Evolutionary conservation across 2,113 vertebrate genomes (phyloP).

Genomic region (Laticauda colubrina): DNA sequence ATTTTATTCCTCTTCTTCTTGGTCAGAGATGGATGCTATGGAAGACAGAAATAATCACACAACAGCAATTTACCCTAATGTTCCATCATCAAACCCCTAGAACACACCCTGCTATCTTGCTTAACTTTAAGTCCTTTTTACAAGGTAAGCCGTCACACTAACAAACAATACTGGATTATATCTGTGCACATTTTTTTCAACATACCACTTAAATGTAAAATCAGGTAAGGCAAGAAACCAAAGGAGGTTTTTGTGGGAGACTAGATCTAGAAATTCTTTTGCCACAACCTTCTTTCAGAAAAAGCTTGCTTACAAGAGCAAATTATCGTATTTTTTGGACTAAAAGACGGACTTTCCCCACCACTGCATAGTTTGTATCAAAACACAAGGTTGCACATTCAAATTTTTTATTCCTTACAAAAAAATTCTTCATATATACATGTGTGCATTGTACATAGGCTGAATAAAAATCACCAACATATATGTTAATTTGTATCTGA

Average conservation of each 20-base stretch:
- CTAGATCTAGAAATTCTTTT: background rate
- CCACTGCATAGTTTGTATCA: background rate
- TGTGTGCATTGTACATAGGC: background rate
- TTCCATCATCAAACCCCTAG: background rate
- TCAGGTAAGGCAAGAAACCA: background rate
- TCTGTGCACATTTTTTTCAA: background rate
- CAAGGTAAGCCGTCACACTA: background rate
- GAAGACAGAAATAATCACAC: background rate
- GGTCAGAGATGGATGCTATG: background rate
- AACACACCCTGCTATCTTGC: background rate
- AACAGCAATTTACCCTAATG: background rate
- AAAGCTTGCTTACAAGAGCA: background rate
- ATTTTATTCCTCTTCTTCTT: background rate
- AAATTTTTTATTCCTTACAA: background rate
- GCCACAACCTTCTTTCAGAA: background rate
- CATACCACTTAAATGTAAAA: background rate
- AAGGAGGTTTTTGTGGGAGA: background rate
- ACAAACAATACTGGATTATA: background rate
- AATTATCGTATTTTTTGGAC: background rate
- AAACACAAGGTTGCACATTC: background rate
- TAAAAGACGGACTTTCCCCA: too few species aligned
- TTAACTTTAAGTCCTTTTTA: background rate
- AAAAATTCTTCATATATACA: background rate
- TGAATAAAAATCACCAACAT: background rate
- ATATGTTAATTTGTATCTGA: background rate